These are phyloP conservation scores for Brachyalestes nurse DNA, from an alignment of 2,797 vertebrate genomes.

Conservation along the genomic window DNA sequence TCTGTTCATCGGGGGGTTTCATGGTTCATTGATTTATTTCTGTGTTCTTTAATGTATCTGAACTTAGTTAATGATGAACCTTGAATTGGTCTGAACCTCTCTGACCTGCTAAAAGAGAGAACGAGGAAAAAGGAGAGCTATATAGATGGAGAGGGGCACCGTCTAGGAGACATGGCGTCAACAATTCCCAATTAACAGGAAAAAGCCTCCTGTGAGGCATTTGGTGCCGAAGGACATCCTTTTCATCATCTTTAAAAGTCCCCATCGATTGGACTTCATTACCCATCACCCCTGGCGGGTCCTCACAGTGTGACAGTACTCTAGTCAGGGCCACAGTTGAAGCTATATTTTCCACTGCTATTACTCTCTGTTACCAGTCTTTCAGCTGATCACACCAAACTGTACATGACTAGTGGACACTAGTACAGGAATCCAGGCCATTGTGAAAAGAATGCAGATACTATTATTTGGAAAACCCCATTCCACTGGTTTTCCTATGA, in stretches of 20 bases:
- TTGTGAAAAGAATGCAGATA: too few relatives aligned
- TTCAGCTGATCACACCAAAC: background rate
- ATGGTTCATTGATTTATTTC: too few relatives aligned
- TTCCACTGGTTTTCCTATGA: too few relatives aligned
- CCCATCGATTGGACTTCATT: constrained; percentile 36
- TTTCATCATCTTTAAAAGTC: constrained; percentile 22
- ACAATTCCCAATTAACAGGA: constrained; percentile 13
- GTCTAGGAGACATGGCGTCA: constrained; percentile 10
- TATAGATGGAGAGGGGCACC: background rate
- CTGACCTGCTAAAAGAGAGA: constrained; percentile 28
- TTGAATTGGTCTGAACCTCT: background rate
- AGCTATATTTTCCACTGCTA: too few relatives aligned
- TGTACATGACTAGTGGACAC: too few relatives aligned
- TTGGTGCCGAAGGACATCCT: background rate
- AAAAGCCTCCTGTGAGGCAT: background rate
- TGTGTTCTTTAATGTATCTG: too few relatives aligned
- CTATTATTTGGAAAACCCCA: too few relatives aligned
- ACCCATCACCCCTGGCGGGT: constrained; percentile 36
- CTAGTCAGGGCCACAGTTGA: background rate
- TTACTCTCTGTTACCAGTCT: background rate
- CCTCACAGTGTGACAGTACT: constrained; percentile 4
- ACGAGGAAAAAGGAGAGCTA: background rate
- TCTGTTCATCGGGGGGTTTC: too few relatives aligned
- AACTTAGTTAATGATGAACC: too few relatives aligned
- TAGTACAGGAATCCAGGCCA: too few relatives aligned